Evolutionary conservation across 2,888 invertebrate species (phyloP).

Genomic region (Drosophila mettleri): DNA sequence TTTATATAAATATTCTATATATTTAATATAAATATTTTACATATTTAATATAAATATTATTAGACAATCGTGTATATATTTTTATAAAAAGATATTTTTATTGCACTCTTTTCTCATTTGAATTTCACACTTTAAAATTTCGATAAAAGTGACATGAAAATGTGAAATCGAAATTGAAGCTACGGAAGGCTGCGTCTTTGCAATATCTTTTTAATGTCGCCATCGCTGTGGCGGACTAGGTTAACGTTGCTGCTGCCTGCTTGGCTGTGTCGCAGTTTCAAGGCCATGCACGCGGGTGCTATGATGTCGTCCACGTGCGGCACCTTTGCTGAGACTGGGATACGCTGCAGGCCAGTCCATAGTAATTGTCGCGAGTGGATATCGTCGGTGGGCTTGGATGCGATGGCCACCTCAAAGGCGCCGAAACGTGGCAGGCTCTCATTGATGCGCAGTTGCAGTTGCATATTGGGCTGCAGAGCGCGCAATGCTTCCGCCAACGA

Average conservation of each 20-base stretch:
- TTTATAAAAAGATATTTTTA: not conserved
- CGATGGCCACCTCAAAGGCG: slow-evolving; percentile 72
- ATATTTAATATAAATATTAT: too few species aligned
- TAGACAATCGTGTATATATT: not conserved
- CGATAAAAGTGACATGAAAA: not conserved
- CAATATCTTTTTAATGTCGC: slow-evolving; percentile 33
- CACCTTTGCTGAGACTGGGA: slow-evolving; percentile 65
- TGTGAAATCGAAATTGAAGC: slow-evolving; percentile 2
- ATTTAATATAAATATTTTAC: too few species aligned
- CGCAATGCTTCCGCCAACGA: slow-evolving; percentile 65
- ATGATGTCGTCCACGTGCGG: slow-evolving; percentile 71
- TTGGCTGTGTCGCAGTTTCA: slow-evolving; percentile 40
- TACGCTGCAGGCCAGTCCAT: slow-evolving; percentile 72
- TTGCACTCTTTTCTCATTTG: not conserved
- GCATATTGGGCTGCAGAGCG: slow-evolving; percentile 44
- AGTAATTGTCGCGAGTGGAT: slow-evolving; percentile 34
- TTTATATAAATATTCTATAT: too few species aligned
- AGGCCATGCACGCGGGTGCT: slow-evolving; percentile 48
- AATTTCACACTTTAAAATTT: not conserved
- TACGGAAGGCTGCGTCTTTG: slow-evolving; percentile 14
- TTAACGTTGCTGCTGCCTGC: slow-evolving; percentile 39
- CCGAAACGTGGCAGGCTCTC: slow-evolving; percentile 62
- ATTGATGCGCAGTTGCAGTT: slow-evolving; percentile 68
- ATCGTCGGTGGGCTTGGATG: slow-evolving; percentile 48
- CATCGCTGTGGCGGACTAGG: slow-evolving; percentile 34